These are phyloP conservation scores for Oegoconia quadripuncta DNA, from an alignment of 2,888 invertebrate species.

Conservation along the genomic window DNA sequence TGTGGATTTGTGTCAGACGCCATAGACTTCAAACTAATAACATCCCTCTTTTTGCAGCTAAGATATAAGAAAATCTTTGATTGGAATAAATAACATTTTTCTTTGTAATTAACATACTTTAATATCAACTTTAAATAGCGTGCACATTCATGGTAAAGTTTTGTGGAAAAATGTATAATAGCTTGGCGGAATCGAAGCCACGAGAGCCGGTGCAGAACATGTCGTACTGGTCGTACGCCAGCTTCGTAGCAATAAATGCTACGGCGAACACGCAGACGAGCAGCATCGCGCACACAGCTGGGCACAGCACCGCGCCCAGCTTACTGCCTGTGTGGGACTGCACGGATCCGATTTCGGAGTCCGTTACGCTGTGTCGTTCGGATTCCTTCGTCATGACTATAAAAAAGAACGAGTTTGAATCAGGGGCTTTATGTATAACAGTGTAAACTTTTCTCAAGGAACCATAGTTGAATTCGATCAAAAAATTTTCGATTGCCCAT, in stretches of 20 bases:
- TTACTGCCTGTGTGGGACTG: slow-evolving; percentile 36
- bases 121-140: no score
- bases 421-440: no score
- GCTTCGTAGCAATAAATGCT: slow-evolving; percentile 49
- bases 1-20: no score
- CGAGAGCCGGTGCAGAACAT: slow-evolving; percentile 33
- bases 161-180: slow-evolving; percentile 47
- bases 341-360: slow-evolving; percentile 51
- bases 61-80: no score
- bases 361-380: slow-evolving; percentile 36
- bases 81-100: slow-evolving; percentile 12
- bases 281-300: slow-evolving; percentile 53
- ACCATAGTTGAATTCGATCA: no score
- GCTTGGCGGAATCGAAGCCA: slow-evolving; percentile 43
- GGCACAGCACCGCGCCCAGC: slow-evolving; percentile 57
- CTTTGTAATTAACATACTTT: no score
- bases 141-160: slow-evolving; percentile 26
- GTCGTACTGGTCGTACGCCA: slow-evolving; percentile 58
- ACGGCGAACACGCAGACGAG: slow-evolving; percentile 47
- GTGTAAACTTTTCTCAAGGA: no score
- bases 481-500: no score
- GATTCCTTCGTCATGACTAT: slow-evolving; percentile 53
- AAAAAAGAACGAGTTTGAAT: slow-evolving; percentile 13
- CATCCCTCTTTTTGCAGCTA: no score
- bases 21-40: no score